A percentile compares a stretch with the other conserved stretches of the same genome.
Evolutionary conservation across 2,888 invertebrate genomes (phyloP).

Genomic region (Sialis lutaria): DNA sequence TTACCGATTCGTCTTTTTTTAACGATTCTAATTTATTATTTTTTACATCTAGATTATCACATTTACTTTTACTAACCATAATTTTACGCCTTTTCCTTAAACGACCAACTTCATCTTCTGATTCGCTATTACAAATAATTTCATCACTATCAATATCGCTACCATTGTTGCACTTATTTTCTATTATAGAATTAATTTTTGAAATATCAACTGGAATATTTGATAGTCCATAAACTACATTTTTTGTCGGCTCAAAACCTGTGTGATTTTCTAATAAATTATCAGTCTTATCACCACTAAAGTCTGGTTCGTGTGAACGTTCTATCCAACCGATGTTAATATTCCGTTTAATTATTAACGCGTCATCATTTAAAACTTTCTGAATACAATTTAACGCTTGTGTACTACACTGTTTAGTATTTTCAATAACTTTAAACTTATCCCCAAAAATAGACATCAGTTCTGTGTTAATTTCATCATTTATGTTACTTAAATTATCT

Average conservation of each 20-base stretch:
- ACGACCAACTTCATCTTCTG: slow-evolving; percentile 31
- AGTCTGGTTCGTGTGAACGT: slow-evolving; percentile 6
- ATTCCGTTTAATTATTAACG: slow-evolving; percentile 12
- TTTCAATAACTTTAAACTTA: not conserved
- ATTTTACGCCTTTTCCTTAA: slow-evolving; percentile 5
- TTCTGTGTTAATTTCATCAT: not conserved
- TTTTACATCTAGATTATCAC: slow-evolving; percentile 4
- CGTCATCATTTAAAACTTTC: slow-evolving; percentile 11
- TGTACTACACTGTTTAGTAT: not conserved
- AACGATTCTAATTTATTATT: slow-evolving; percentile 6
- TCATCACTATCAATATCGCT: slow-evolving; percentile 44
- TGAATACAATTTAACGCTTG: slow-evolving; percentile 21
- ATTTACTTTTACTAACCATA: slow-evolving; percentile 2
- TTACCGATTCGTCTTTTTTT: not conserved
- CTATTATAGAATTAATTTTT: not conserved
- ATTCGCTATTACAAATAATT: slow-evolving; percentile 47
- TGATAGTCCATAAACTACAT: slow-evolving; percentile 2
- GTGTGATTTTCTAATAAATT: not conserved
- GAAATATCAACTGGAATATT: not conserved
- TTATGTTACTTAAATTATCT: not conserved
- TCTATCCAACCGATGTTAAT: slow-evolving; percentile 29
- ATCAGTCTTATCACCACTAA: not conserved
- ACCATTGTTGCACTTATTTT: slow-evolving; percentile 1
- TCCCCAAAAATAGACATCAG: not conserved
- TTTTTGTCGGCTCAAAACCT: not conserved